These are phyloP conservation scores for Aphelocoma californica DNA, from an alignment of 2,797 vertebrate species.

Conservation along the genomic window DNA sequence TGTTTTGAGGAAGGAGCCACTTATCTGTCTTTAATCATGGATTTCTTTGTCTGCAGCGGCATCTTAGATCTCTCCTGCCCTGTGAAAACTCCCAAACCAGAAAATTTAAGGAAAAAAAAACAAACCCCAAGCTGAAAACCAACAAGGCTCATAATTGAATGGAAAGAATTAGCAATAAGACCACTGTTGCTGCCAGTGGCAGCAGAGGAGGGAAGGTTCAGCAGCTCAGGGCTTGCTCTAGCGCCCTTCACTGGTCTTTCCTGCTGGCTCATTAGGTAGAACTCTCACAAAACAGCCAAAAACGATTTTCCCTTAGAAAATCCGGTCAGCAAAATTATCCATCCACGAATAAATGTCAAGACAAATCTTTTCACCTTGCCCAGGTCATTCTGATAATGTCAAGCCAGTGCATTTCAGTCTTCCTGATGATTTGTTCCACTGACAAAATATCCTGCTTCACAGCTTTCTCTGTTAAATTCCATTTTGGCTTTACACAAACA, in stretches of 20 bases:
- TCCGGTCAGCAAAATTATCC: neutral
- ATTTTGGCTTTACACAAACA: conserved; percentile 16
- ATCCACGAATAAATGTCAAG: conserved; percentile 13
- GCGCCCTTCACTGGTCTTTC: neutral
- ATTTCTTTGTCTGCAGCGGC: neutral
- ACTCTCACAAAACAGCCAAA: neutral
- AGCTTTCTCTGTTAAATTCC: neutral
- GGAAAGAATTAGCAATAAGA: neutral
- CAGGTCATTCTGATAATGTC: conserved; percentile 16
- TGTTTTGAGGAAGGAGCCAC: neutral
- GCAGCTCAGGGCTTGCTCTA: neutral
- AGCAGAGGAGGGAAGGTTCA: neutral
- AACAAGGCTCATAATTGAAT: neutral
- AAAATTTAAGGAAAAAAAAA: neutral
- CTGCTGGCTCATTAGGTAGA: conserved; percentile 17
- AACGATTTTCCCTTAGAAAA: neutral
- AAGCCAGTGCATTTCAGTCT: neutral
- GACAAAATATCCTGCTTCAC: conserved; percentile 3
- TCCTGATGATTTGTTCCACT: neutral
- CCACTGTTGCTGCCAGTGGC: neutral
- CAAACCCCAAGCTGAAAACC: neutral
- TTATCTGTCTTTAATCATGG: neutral
- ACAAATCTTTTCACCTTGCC: conserved; percentile 18
- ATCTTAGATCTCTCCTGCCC: neutral
- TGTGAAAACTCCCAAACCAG: neutral